Evolutionary conservation across 2,888 invertebrate genomes (phyloP), one percentile per base, ranked within the genome.

Genomic region (Trissonchulus sp.): DNA sequence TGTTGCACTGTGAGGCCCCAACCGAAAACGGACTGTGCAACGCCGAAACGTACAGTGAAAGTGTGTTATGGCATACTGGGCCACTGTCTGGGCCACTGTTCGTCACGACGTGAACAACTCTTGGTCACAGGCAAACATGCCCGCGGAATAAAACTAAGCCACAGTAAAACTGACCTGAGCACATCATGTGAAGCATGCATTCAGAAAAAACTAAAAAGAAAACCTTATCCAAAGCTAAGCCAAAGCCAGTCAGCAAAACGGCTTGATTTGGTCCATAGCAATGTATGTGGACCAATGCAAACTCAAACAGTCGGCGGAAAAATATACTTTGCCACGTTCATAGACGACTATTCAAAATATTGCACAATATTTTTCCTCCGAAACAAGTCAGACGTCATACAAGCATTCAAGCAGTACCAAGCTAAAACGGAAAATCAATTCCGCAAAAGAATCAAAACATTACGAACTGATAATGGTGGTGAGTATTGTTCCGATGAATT

Each of bases 401-500:
- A 48, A 48, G 48, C 48, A 30, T 77, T 78, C 72, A 72, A 73
- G 63, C 71, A 76, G 63, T 77, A 37, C 63, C 28, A 77, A 48
- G 78, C 77, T 2, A 8, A 31, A n/a, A 74, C 71, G 2, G 60
- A 1, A 33, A 78, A 48, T 35, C 38, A 72, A 30, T 37, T 74
- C 23, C 77, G 78, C 2, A n/a, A n/a, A 31, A 36, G 68, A 36
- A 78, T 77, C 8, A 48, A 33, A 28, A 37, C 73, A 2, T 30
- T 78, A 23, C 69, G 48, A 30, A 78, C 31, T 31, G 75, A 78
- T 33, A 77, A 71, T 23, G 77, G 77, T 18, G 63, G 77, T n/a
- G 78, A 78, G 37, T 78, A 78, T 23, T 72, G 60, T 23, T 77
- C 77, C 15, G 60, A 72, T 1, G 36, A 72, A 28, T 77, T 76